A percentile compares a stretch with the other conserved stretches of the same genome.
These are phyloP conservation scores for Danionella cerebrum DNA, from an alignment of 2,113 vertebrate species.

Conservation along the genomic window DNA sequence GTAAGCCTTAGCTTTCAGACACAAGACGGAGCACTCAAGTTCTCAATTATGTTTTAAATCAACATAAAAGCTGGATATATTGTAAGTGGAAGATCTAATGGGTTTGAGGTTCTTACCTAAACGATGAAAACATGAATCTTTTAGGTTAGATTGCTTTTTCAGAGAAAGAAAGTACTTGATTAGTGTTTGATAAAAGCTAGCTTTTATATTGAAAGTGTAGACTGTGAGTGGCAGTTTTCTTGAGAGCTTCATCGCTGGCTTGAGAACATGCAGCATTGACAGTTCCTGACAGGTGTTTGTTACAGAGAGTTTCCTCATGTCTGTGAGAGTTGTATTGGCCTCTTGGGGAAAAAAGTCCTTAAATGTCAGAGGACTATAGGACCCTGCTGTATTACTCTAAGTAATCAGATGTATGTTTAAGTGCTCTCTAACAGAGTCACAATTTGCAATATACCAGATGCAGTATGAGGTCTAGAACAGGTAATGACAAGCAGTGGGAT, in stretches of 20 bases:
- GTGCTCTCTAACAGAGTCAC: too few species aligned
- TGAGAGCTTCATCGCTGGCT: slow-evolving; percentile 49
- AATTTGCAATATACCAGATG: too few species aligned
- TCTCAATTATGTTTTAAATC: not conserved
- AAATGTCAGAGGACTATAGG: slow-evolving; percentile 47
- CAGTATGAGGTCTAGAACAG: slow-evolving; percentile 16
- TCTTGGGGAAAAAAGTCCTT: slow-evolving; percentile 16
- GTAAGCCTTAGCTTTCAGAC: too few species aligned
- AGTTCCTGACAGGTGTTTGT: slow-evolving; percentile 59
- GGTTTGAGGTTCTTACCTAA: not conserved
- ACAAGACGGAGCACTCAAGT: not conserved
- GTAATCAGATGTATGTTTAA: too few species aligned
- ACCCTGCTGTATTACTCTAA: slow-evolving; percentile 30
- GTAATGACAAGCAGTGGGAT: too few species aligned
- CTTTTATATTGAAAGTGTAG: slow-evolving; percentile 47
- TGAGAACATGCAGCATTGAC: slow-evolving; percentile 49
- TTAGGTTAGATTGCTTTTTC: slow-evolving; percentile 13
- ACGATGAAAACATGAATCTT: not conserved
- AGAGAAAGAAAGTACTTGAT: not conserved
- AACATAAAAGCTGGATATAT: not conserved
- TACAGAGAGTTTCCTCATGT: slow-evolving; percentile 41
- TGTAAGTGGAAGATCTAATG: not conserved
- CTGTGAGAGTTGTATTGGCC: slow-evolving; percentile 18
- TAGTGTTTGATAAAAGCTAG: not conserved
- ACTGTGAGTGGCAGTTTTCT: slow-evolving; percentile 57